Percentiles rank a stretch among this genome's conserved stretches.
Evolutionary conservation across 2,797 vertebrate genomes (phyloP).

Genomic region (Babyrousa celebensis): DNA sequence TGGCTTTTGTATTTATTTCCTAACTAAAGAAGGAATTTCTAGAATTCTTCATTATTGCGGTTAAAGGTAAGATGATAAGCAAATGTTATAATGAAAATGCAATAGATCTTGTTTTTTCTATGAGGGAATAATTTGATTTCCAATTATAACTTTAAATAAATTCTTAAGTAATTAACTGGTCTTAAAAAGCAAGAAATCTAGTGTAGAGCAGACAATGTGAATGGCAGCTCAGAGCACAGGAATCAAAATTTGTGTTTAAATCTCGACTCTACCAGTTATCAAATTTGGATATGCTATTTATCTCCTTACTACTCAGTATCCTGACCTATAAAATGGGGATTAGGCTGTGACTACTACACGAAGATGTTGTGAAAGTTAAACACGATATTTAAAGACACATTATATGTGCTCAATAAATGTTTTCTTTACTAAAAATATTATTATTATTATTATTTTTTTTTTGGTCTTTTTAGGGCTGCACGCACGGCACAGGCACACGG

Average conservation of each 20-base stretch:
- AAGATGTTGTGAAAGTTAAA: background rate
- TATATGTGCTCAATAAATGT: background rate
- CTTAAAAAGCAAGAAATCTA: background rate
- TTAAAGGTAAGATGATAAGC: background rate
- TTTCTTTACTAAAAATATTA: slow-evolving; percentile 33
- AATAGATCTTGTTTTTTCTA: background rate
- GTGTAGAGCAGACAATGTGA: background rate
- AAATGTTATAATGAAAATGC: slow-evolving; percentile 4
- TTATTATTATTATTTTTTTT: background rate
- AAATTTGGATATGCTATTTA: background rate
- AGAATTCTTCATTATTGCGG: slow-evolving; percentile 39
- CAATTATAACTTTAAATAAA: slow-evolving; percentile 24
- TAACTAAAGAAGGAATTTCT: slow-evolving; percentile 46
- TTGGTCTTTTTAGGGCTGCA: too few species aligned
- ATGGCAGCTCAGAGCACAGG: background rate
- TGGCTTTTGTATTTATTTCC: background rate
- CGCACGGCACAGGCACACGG: too few species aligned
- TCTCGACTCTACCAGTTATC: background rate
- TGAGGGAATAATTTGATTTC: slow-evolving; percentile 5
- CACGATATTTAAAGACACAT: background rate
- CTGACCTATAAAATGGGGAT: background rate
- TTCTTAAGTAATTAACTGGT: slow-evolving; percentile 38
- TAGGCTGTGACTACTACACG: background rate
- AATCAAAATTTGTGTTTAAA: background rate
- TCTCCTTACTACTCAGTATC: background rate